These are phyloP conservation scores for Rhyacichthys aspro DNA, from an alignment of 2,797 vertebrate species.

Conservation along the genomic window DNA sequence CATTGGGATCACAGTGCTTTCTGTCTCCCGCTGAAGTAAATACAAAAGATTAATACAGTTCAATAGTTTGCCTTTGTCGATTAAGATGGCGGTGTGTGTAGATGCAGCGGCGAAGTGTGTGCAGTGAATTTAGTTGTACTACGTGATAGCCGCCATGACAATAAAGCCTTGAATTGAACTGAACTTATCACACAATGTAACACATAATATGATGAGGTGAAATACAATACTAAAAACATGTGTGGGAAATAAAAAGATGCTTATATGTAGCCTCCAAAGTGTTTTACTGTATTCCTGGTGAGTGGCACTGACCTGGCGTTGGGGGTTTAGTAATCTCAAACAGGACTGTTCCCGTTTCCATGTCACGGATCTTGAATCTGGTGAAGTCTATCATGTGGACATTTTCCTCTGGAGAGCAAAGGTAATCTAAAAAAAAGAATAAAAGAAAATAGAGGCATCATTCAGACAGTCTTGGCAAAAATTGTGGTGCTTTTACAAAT, in stretches of 20 bases:
- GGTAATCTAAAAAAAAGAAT: conserved; percentile 84
- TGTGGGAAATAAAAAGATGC: neutral
- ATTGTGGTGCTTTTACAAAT: too few relatives aligned
- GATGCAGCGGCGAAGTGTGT: too few relatives aligned
- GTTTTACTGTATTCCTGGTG: neutral
- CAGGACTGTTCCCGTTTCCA: conserved; percentile 94
- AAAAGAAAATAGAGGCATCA: neutral
- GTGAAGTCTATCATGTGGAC: conserved; percentile 98
- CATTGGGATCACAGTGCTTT: conserved; percentile 91
- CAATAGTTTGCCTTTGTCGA: neutral
- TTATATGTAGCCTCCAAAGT: neutral
- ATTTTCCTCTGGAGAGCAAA: conserved; percentile 95
- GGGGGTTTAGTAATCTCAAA: conserved; percentile 87
- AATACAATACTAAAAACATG: neutral
- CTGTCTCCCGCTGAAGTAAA: conserved; percentile 76
- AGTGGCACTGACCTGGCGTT: conserved; percentile 47
- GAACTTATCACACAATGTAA: too few relatives aligned
- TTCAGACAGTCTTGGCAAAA: conserved; percentile 1
- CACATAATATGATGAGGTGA: neutral
- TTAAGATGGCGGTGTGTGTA: too few relatives aligned
- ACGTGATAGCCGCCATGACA: too few relatives aligned
- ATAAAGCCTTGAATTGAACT: too few relatives aligned
- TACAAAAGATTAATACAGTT: neutral
- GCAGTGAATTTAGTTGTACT: too few relatives aligned
- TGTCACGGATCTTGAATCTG: conserved; percentile 97